These are phyloP conservation scores for Holacanthus passer DNA, from an alignment of 2,113 vertebrate species.

Conservation along the genomic window DNA sequence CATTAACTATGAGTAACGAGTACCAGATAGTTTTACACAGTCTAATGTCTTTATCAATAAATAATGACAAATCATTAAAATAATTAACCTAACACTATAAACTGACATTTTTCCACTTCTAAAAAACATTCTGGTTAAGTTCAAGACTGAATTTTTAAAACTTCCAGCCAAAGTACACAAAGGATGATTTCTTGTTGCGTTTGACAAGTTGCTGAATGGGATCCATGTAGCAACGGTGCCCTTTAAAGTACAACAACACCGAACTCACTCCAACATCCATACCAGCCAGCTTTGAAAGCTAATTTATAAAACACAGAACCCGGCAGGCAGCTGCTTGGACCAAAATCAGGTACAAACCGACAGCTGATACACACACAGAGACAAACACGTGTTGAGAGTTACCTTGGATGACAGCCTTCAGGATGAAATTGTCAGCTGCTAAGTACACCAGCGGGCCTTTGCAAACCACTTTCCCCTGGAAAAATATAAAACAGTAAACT, in stretches of 20 bases:
- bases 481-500: neutral
- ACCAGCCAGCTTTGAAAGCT: neutral
- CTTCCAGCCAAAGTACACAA: neutral
- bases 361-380: neutral
- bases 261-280: neutral
- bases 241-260: neutral
- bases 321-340: neutral
- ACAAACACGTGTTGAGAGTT: neutral
- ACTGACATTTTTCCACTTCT: neutral
- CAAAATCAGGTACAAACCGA: neutral
- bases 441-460: constrained; percentile 77
- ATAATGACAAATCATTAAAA: neutral
- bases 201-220: neutral
- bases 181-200: neutral
- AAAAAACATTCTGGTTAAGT: neutral
- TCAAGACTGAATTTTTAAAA: neutral
- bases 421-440: constrained; percentile 51
- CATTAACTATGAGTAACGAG: neutral
- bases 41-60: no score
- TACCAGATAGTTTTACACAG: neutral
- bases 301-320: neutral
- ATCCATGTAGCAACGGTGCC: neutral
- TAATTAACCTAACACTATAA: neutral
- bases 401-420: constrained; percentile 83
- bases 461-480: constrained; percentile 78